Base-by-base conservation (phyloP, 2,113 vertebrate species). In the Protobothrops mucrosquamatus region DNA sequence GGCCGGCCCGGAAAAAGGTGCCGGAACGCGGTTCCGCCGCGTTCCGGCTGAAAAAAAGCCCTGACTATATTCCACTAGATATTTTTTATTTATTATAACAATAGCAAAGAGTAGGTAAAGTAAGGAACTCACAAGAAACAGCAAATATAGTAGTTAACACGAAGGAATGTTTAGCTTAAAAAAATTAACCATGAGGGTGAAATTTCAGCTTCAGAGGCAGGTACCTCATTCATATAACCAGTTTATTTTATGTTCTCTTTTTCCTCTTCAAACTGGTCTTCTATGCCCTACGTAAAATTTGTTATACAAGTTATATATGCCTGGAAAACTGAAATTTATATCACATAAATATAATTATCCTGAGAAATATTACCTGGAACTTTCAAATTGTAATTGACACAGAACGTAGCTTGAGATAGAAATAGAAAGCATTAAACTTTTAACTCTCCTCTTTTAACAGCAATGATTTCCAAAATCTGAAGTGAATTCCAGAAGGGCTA, bases 401-500 rank as follows among this genome's bases (percentile, higher is more conserved):
- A n/a, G 3, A 24, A 20, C 55, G 46, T 64, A 20, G 56, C 9
- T 46, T 90, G 34, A 86, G 54, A 59, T 86, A 59, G 64, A 61
- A 43, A 51, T 69, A 85, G 0, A 6, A 10, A 59, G 18, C 52
- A 46, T n/a, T 91, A 23, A 93, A 29, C 14, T 48, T 46, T 26
- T 48, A 39, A 34, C 55, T n/a, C 34, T 85, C 85, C 69, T 93
- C 56, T 39, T 39, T 46, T 89, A 56, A n/a, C 56, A 93, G 52
- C 12, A 23, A 24, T 6, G 23, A 93, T 24, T 12, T 43, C 88
- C 86, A 89, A 0, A 20, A 90, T 24, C 88, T 89, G 48, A 86
- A 64, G 88, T 56, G 61, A 43, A 52, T 90, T 48, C n/a, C 92
- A 93, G 89, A 90, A 93, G 92, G 89, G 56, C 46, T 87, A 86